phyloP scores from a whole-genome alignment of 2,113 vertebrate genomes.

The Menura novaehollandiae region DNA sequence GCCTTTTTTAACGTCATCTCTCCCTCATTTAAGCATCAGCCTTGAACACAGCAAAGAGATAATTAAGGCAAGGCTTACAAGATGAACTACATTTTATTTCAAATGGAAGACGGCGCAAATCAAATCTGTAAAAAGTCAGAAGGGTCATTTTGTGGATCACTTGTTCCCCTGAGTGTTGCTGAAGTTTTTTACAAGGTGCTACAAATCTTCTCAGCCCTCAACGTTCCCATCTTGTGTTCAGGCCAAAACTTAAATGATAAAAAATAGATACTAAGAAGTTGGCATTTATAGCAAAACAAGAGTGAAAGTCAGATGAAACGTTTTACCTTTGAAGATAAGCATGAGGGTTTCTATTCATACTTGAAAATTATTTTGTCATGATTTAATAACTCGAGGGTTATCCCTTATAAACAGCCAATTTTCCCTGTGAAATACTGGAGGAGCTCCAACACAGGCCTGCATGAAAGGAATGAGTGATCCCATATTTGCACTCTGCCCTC shows the following conservation, averaged over 20 bases:
- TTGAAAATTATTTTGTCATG: neutral
- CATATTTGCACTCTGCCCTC: constrained; percentile 64
- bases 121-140: neutral
- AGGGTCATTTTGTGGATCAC: neutral
- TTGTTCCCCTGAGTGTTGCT: neutral
- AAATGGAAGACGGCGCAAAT: neutral
- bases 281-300: neutral
- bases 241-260: neutral
- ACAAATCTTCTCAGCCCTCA: neutral
- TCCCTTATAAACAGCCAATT: neutral
- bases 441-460: neutral
- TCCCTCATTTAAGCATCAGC: constrained; percentile 70
- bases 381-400: neutral
- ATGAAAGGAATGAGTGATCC: constrained; percentile 31
- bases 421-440: neutral
- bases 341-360: neutral
- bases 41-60: constrained; percentile 60
- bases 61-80: constrained; percentile 67
- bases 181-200: neutral
- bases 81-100: neutral
- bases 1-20: constrained; percentile 59
- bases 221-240: neutral
- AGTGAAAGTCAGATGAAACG: neutral
- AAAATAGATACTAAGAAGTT: neutral
- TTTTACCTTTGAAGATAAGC: neutral